Base-by-base conservation (phyloP, 2,797 vertebrate genomes). In the Allobates femoralis region DNA sequence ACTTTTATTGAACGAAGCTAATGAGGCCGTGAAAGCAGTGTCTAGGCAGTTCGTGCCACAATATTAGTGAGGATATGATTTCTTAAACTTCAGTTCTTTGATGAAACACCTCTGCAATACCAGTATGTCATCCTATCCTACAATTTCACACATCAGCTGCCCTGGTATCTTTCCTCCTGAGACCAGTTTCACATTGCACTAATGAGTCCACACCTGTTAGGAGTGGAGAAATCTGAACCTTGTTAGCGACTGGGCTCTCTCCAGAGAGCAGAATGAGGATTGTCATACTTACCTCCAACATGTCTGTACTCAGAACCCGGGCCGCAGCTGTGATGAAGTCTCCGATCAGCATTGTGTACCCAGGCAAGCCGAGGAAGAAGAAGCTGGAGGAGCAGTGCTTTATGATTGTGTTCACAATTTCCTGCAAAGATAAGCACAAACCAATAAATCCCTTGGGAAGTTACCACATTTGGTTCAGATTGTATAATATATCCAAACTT, bases 291-390 rank as follows among this genome's bases (percentile, higher is more conserved):
- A 99, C 98, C 96, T 96, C 97, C n/a, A 92, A 91, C 37, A 90
- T 92, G 90, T 95, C 95, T 0, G 93, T 86, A 89, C 93, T 94
- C 89, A 99, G 96, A 64, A 99, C 94, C n/a, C 94, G 94, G 77
- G 96, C 95, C 0, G 97, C 95, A 0, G 97, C 98, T 0, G 93
- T 93, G 80, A 99, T 96, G 92, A 98, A 99, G 93, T 99, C 97
- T 86, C 96, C 94, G 1, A 99, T 90, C 86, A 99, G 94, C 96
- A 99, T 96, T 0, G 96, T 97, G 92, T 99, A 99, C 78, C 98
- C 98, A 2, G 98, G 98, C 86, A 99, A 94, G 55, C 96, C 96
- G 87, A 99, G 93, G 91, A 97, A 98, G 93, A 99, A 99, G 92
- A 99, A 99, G 51, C 96, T 96, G 0, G 98, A 96, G 0, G 97